phyloP scores from a whole-genome alignment of 2,797 vertebrate species.

The Pyrrhura leucotis region DNA sequence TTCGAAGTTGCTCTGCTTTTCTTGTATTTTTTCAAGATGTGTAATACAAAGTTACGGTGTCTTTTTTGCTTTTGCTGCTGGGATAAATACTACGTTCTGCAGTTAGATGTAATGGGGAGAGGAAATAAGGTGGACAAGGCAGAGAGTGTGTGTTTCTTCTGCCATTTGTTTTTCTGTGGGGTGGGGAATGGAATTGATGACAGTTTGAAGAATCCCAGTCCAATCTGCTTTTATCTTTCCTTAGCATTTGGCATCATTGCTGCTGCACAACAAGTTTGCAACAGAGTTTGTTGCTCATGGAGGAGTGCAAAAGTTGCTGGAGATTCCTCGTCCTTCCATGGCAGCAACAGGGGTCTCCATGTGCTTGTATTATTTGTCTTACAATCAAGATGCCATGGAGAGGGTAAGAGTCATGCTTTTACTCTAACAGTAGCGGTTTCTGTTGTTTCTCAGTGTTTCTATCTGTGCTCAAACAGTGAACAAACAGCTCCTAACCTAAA shows the following conservation, averaged over 20 bases:
- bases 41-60: not conserved
- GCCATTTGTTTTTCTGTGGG: accelerated
- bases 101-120: not conserved
- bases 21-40: not conserved
- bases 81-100: not conserved
- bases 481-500: not conserved
- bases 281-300: constrained; percentile 98
- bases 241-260: constrained; percentile 95
- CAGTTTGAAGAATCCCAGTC: not conserved
- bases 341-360: constrained; percentile 98
- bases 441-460: not conserved
- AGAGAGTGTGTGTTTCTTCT: not conserved
- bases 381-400: constrained; percentile 99
- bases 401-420: constrained; percentile 80
- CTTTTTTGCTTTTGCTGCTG: not conserved
- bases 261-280: constrained; percentile 99
- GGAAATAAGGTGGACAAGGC: not conserved
- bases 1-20: not conserved
- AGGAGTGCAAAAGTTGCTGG: constrained; percentile 95
- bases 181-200: not conserved
- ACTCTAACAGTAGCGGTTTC: not conserved
- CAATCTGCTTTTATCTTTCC: constrained; percentile 38
- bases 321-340: constrained; percentile 98
- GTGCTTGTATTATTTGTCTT: constrained; percentile 98
- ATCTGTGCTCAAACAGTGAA: not conserved